Evolutionary conservation across 2,113 vertebrate species (phyloP).

Genomic region (Synchiropus splendidus): DNA sequence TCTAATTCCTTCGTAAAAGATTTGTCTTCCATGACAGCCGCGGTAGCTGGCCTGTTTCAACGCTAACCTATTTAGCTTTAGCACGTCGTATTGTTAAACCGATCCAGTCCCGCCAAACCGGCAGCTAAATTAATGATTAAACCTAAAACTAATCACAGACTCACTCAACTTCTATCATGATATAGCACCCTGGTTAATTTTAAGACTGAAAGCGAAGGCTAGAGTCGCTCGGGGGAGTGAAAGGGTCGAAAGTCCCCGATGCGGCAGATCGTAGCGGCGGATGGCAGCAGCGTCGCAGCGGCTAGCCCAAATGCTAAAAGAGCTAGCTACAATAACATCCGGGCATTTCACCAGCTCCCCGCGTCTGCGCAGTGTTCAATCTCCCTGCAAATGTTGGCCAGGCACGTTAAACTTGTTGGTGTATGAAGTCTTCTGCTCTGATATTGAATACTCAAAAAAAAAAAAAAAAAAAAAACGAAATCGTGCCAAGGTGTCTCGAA

Average conservation of each 20-base stretch:
- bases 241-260: slow-evolving; percentile 39
- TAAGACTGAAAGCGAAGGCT: slow-evolving; percentile 5
- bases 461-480: no score
- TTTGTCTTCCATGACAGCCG: slow-evolving; percentile 68
- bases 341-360: slow-evolving; percentile 42
- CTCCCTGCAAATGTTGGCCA: no score
- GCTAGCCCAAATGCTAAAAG: slow-evolving; percentile 50
- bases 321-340: slow-evolving; percentile 61
- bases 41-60: slow-evolving; percentile 33
- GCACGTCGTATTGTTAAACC: slow-evolving; percentile 50
- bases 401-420: no score
- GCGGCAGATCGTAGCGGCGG: slow-evolving; percentile 40
- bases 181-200: slow-evolving; percentile 20
- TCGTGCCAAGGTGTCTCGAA: no score
- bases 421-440: no score
- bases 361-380: not conserved
- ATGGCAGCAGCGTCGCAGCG: slow-evolving; percentile 45
- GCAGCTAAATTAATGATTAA: slow-evolving; percentile 19
- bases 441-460: no score
- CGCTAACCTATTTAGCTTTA: slow-evolving; percentile 36
- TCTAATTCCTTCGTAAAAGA: slow-evolving; percentile 70
- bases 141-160: slow-evolving; percentile 16
- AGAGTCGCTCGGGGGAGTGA: slow-evolving; percentile 6
- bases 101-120: slow-evolving; percentile 49
- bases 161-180: slow-evolving; percentile 41